These are phyloP conservation scores for Platygyra sinensis DNA, from an alignment of 64 coral and sea anemone genomes.

Conservation along the genomic window DNA sequence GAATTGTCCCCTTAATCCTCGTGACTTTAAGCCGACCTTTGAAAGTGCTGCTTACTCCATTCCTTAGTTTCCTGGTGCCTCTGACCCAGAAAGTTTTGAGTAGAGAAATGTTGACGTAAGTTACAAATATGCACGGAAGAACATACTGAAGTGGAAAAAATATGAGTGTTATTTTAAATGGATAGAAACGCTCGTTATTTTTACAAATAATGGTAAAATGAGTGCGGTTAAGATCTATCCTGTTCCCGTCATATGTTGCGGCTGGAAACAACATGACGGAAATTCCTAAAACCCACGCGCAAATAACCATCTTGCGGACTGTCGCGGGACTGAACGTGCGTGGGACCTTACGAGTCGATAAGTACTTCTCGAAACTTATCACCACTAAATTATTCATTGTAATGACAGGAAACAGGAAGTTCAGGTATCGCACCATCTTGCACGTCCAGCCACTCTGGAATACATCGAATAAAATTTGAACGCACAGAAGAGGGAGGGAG, in stretches of 20 bases:
- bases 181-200: background rate
- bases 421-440: constrained; percentile 8
- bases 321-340: constrained; percentile 6
- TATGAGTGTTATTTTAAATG: background rate
- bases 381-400: constrained; percentile 43
- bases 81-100: background rate
- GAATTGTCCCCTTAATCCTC: constrained; percentile 9
- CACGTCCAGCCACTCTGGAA: constrained; percentile 37
- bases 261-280: background rate
- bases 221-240: background rate
- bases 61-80: background rate
- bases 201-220: constrained; percentile 21
- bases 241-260: background rate
- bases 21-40: background rate
- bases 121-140: constrained; percentile 23
- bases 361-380: constrained; percentile 42
- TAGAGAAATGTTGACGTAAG: constrained; percentile 4
- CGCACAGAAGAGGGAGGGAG: background rate
- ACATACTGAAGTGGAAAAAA: constrained; percentile 3
- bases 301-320: background rate
- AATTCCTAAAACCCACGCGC: constrained; percentile 19
- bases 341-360: constrained; percentile 1
- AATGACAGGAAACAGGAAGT: constrained; percentile 20
- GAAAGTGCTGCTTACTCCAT: background rate
- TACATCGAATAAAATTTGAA: constrained; percentile 25